Evolutionary conservation across 2,113 vertebrate genomes (phyloP), one percentile per base, ranked within the genome.

Genomic region (Zosterops borbonicus): DNA sequence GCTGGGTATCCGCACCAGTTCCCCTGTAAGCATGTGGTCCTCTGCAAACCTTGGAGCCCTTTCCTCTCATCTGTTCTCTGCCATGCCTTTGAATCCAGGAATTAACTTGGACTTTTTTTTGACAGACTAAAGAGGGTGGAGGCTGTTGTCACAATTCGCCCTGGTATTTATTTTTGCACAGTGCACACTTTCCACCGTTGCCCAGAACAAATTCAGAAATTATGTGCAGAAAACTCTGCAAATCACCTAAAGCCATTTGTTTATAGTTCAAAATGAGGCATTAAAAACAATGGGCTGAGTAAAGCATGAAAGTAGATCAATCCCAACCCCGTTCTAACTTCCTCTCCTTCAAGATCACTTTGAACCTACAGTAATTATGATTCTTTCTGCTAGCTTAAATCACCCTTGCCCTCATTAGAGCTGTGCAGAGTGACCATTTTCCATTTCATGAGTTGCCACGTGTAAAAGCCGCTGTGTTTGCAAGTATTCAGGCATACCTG

Each of bases 291-390:
- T 88, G 68, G 90, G 69, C 64, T 0, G 92, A 92, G 56, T 92
- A 97, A 96, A 96, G 95, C 93, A 96, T 87, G 88, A 94, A 97
- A 96, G 90, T 90, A 95, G 90, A 97, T 93, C 93, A 96, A 92
- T 89, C 93, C 31, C 91, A 95, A 63, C 89, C 80, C 83, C 1
- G 1, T 89, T 95, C 95, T 89, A 94, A 95, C 95, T 94, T 95
- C 89, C 94, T 90, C 37, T 96, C 89, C 73, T 95, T 95, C 95
- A 96, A 82, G 62, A 96, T 91, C 93, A 96, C 91, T 96, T 95
- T 96, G 89, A 95, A 95, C 90, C 94, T 96, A 96, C 94, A 96
- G 89, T 96, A 96, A 96, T 95, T 96, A 93, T 94, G 90, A 95
- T 95, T 94, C 81, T 88, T 93, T 96, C 86, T 96, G 91, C 91